Conservation (phyloP, 1,140 invertebrate species). For the Cotesia chilonis region DNA sequence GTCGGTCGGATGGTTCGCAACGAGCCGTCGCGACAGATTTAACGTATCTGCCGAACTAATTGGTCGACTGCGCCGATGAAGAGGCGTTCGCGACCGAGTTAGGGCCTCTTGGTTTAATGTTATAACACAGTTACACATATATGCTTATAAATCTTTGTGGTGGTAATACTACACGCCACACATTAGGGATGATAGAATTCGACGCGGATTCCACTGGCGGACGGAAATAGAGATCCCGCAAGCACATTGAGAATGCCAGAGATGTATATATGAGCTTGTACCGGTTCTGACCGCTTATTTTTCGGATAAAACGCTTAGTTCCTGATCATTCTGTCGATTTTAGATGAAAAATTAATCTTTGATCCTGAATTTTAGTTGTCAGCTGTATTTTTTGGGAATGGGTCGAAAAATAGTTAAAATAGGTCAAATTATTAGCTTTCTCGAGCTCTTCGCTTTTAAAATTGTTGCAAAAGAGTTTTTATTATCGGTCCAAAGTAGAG, state of each 20-base stretch:
- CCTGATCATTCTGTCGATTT: background rate
- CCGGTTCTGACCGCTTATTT: background rate
- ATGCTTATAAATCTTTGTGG: background rate
- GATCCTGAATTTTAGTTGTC: background rate
- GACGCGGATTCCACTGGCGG: conserved; percentile 61
- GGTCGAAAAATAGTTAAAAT: too few species aligned
- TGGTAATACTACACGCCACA: conserved; percentile 36
- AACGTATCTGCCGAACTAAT: conserved; percentile 59
- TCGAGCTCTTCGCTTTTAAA: too few species aligned
- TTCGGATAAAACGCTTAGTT: background rate
- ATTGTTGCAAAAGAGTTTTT: too few species aligned
- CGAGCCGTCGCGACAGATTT: conserved; percentile 52
- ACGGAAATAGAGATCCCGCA: conserved; percentile 60
- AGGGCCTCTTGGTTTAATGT: conserved; percentile 16
- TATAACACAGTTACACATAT: background rate
- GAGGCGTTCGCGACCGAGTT: conserved; percentile 37
- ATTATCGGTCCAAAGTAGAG: too few species aligned
- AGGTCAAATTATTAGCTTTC: too few species aligned
- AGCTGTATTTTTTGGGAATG: too few species aligned
- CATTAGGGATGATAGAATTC: conserved; percentile 60
- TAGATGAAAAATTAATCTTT: background rate
- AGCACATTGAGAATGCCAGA: conserved; percentile 56
- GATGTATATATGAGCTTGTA: conserved; percentile 39
- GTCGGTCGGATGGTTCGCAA: conserved; percentile 23
- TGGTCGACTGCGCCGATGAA: conserved; percentile 53